Evolutionary conservation across 2,113 vertebrate genomes (phyloP).

Genomic region (Pampusana beccarii): DNA sequence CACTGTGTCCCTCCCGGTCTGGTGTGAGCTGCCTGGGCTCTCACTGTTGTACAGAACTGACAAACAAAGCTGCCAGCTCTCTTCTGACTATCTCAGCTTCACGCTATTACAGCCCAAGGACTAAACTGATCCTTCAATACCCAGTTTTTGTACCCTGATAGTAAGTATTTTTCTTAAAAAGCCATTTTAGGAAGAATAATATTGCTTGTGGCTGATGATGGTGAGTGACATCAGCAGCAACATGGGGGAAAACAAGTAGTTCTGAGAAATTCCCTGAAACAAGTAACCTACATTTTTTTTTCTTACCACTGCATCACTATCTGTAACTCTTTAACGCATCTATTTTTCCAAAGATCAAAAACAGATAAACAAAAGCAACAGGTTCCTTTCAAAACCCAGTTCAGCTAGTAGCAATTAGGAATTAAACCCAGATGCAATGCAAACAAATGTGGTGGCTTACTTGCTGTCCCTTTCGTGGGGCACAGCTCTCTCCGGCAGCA

Average conservation of each 20-base stretch:
- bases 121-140: neutral
- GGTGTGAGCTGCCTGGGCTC: fast-evolving
- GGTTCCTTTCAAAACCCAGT: neutral
- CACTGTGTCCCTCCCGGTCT: neutral
- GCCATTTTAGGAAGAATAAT: neutral
- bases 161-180: neutral
- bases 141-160: neutral
- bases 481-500: neutral
- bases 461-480: neutral
- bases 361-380: neutral
- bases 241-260: neutral
- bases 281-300: neutral
- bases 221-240: neutral
- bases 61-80: neutral
- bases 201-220: neutral
- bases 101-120: neutral
- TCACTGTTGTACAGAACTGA: neutral
- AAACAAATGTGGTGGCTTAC: neutral
- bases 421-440: neutral
- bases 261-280: neutral
- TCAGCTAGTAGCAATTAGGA: neutral
- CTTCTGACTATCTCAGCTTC: neutral
- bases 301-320: neutral
- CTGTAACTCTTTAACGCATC: neutral
- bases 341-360: neutral